Conservation (phyloP, 2,797 vertebrate genomes). For the Numenius phaeopus region DNA sequence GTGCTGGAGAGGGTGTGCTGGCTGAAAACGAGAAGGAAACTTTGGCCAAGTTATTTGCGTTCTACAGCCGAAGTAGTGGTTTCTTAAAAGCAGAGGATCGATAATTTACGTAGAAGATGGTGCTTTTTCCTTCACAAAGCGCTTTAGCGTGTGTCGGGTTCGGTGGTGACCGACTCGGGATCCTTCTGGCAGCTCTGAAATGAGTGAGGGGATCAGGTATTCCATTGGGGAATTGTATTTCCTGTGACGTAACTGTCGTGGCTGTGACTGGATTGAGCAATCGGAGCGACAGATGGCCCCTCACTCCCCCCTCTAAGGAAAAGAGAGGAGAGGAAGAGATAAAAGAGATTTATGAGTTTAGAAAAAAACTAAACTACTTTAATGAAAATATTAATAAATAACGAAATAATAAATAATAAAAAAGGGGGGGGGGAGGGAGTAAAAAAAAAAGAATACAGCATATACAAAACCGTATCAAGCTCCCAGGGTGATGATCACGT, state of each 20-base stretch:
- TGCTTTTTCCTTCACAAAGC: background rate
- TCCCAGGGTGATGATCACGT: too few relatives aligned
- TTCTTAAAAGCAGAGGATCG: background rate
- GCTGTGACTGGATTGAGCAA: too few relatives aligned
- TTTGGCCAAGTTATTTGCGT: fast-evolving
- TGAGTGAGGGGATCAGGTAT: background rate
- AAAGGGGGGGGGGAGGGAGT: too few relatives aligned
- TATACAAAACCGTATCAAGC: too few relatives aligned
- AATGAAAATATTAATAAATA: too few relatives aligned
- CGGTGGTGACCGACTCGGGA: background rate
- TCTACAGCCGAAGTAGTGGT: background rate
- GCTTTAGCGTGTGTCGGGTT: fast-evolving
- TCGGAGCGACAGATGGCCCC: too few relatives aligned
- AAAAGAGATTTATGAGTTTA: too few relatives aligned
- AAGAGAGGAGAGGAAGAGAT: too few relatives aligned
- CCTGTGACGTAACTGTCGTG: background rate
- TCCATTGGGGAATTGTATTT: background rate
- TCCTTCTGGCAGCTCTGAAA: background rate
- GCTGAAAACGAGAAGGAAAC: background rate
- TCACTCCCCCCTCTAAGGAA: too few relatives aligned
- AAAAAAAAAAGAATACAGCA: too few relatives aligned
- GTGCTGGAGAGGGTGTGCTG: background rate
- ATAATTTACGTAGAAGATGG: background rate
- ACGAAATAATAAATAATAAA: too few relatives aligned
- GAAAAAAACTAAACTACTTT: too few relatives aligned